Evolutionary conservation across 2,888 invertebrate genomes (phyloP).

Genomic region (Macroteleia sp.): DNA sequence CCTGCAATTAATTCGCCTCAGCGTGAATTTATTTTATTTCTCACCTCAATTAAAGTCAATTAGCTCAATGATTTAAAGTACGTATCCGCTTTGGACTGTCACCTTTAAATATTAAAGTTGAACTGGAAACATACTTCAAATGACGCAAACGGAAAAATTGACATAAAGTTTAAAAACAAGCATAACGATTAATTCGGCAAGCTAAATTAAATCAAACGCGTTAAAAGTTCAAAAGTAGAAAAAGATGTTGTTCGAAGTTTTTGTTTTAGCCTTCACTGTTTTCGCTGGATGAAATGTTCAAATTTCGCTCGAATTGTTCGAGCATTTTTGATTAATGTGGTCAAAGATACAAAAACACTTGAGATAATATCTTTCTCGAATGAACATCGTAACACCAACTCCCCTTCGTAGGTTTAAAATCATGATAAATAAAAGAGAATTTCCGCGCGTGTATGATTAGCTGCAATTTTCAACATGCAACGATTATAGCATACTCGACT

Average conservation of each 20-base stretch:
- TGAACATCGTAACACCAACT: constrained; percentile 3
- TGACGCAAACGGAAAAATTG: no score
- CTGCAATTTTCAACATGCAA: constrained; percentile 63
- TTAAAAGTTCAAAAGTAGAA: no score
- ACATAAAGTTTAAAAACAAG: no score
- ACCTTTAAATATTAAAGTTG: constrained; percentile 31
- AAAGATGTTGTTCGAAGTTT: no score
- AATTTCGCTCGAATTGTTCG: constrained; percentile 17
- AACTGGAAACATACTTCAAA: no score
- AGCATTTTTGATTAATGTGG: constrained; percentile 31
- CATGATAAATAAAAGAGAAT: constrained; percentile 55
- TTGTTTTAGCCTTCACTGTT: no score
- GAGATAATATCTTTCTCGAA: constrained; percentile 15
- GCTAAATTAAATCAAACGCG: no score
- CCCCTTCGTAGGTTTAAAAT: neutral
- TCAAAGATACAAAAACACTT: constrained; percentile 20
- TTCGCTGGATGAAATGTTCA: neutral
- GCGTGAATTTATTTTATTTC: constrained; percentile 7
- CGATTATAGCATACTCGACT: constrained; percentile 48
- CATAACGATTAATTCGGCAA: no score
- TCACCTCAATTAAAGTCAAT: constrained; percentile 16
- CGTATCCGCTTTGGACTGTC: neutral
- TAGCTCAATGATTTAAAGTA: constrained; percentile 2
- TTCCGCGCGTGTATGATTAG: constrained; percentile 60
- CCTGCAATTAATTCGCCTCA: constrained; percentile 13